Conservation (phyloP, 2,113 vertebrate species). For the Eira barbara region DNA sequence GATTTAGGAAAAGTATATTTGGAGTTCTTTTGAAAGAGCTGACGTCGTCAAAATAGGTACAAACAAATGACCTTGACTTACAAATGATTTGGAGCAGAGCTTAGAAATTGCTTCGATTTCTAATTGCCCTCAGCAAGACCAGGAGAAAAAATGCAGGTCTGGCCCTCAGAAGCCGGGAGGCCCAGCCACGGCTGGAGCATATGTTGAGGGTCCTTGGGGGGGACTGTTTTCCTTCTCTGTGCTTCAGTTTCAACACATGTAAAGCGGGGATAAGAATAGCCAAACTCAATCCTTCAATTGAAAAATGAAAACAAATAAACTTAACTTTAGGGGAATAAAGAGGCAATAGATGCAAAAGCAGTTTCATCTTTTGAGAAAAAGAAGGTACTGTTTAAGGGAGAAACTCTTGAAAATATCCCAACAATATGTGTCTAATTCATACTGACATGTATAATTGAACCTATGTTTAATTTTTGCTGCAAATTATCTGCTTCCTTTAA, state of each 20-base stretch:
- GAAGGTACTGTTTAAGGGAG: constrained; percentile 44
- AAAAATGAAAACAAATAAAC: constrained; percentile 62
- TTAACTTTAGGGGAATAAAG: constrained; percentile 51
- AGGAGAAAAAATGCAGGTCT: neutral
- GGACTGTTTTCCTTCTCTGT: neutral
- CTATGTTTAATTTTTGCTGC: constrained; percentile 57
- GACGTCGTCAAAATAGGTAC: neutral
- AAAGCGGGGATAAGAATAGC: constrained; percentile 35
- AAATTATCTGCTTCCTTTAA: constrained; percentile 68
- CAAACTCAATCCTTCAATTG: neutral
- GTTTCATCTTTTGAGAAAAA: constrained; percentile 26
- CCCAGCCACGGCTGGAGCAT: neutral
- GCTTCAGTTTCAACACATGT: neutral
- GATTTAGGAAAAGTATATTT: neutral
- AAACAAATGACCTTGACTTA: neutral
- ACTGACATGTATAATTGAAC: constrained; percentile 55
- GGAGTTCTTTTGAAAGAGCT: neutral
- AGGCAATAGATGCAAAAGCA: constrained; percentile 29
- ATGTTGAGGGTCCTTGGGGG: neutral
- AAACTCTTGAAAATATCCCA: constrained; percentile 63
- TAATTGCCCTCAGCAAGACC: neutral
- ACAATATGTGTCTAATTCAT: constrained; percentile 42
- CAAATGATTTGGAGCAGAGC: neutral
- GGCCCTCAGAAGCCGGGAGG: neutral
- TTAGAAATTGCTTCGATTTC: neutral